Conservation (phyloP, 37 sponge, comb jelly and placozoan species). For the Aplysina aerophoba region DNA sequence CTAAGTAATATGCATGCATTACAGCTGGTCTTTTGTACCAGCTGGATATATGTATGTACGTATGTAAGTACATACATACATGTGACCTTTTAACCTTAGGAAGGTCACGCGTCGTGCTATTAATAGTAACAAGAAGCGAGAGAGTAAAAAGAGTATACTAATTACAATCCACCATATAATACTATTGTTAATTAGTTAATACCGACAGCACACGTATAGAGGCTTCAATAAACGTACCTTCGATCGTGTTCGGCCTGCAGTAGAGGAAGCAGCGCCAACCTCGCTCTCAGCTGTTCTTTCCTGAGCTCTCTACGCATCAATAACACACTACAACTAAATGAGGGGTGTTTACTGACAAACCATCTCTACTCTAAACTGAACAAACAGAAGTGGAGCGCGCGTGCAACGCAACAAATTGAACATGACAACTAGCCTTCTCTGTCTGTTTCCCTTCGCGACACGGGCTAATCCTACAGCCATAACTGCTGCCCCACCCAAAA, state of each 20-base stretch:
- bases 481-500: conserved; percentile 68
- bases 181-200: background rate
- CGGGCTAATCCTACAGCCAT: conserved; percentile 72
- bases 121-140: background rate
- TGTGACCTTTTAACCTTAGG: too few relatives aligned
- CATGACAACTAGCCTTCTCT: conserved; percentile 75
- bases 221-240: conserved; percentile 55
- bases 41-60: too few relatives aligned
- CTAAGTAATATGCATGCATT: too few relatives aligned
- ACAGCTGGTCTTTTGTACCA: too few relatives aligned
- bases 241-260: conserved; percentile 92
- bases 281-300: conserved; percentile 73
- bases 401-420: too few relatives aligned
- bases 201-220: background rate
- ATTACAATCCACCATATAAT: too few relatives aligned
- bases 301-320: conserved; percentile 38
- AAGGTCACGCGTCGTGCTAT: background rate
- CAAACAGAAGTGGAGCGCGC: too few relatives aligned
- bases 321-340: background rate
- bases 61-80: too few relatives aligned
- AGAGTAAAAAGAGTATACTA: background rate
- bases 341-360: background rate
- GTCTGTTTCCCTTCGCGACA: conserved; percentile 41
- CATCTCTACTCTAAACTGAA: too few relatives aligned
- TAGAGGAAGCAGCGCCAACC: conserved; percentile 79